These are phyloP conservation scores for Pangasius sanitwongsei DNA, from an alignment of 2,797 vertebrate species.

Conservation along the genomic window DNA sequence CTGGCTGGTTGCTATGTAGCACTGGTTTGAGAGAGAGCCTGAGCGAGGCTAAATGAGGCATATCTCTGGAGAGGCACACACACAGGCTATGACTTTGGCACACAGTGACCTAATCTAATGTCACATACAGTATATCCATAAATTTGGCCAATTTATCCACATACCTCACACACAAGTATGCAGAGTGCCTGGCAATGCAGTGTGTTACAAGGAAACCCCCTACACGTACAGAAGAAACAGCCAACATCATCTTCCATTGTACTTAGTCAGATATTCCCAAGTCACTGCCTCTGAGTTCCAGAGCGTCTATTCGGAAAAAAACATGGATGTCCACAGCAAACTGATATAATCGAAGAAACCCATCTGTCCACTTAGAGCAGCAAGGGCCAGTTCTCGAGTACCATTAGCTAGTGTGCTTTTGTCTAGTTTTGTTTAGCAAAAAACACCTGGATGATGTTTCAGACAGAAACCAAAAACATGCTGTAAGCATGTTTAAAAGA, in stretches of 20 bases:
- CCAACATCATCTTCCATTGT: neutral
- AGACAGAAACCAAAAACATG: neutral
- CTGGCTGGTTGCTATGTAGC: slow-evolving; percentile 37
- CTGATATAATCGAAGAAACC: neutral
- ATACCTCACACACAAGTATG: slow-evolving; percentile 22
- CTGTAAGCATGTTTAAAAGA: slow-evolving; percentile 27
- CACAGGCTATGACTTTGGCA: slow-evolving; percentile 38
- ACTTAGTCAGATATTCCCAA: neutral
- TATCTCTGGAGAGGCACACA: slow-evolving; percentile 33
- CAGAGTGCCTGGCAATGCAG: neutral
- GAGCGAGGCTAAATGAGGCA: slow-evolving; percentile 25
- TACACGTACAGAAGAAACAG: slow-evolving; percentile 13
- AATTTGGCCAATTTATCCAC: neutral
- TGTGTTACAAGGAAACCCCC: neutral
- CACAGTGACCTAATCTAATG: neutral
- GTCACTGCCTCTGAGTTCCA: neutral
- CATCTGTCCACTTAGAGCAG: neutral
- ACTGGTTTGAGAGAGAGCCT: neutral
- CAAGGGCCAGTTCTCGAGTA: neutral
- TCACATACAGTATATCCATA: slow-evolving; percentile 18
- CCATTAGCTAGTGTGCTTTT: neutral
- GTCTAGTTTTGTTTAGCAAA: neutral
- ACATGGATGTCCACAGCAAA: neutral
- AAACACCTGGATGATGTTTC: slow-evolving; percentile 2
- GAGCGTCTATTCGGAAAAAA: neutral